phyloP scores from a whole-genome alignment of 2,113 vertebrate species.

The Vicugna pacos region DNA sequence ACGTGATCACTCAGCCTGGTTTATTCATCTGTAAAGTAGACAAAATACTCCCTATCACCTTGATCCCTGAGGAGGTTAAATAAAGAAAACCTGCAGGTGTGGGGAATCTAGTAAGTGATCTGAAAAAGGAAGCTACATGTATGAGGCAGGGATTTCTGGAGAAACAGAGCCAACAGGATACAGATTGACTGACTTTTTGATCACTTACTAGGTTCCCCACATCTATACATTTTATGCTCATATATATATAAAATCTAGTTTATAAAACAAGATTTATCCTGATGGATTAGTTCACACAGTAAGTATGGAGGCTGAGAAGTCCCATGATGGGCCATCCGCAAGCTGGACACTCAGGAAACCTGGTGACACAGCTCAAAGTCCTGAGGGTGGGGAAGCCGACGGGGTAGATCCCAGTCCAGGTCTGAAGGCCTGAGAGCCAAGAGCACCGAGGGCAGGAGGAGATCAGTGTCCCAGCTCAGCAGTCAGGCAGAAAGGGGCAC shows the following conservation, averaged over 20 bases:
- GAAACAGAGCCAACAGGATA: no score
- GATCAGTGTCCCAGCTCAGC: not conserved
- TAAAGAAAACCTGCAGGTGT: not conserved
- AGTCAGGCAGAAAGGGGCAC: not conserved
- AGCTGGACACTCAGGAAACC: no score
- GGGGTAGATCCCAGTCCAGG: not conserved
- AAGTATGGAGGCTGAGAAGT: not conserved
- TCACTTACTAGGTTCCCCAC: not conserved
- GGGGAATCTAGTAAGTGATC: no score
- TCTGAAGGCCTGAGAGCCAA: not conserved
- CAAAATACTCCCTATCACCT: not conserved
- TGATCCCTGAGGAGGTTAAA: not conserved
- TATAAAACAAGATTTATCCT: not conserved
- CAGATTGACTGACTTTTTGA: no score
- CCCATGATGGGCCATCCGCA: accelerated
- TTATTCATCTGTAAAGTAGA: not conserved
- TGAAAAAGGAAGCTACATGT: no score
- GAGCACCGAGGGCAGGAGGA: no score
- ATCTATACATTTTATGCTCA: not conserved
- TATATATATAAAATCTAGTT: not conserved
- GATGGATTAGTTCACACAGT: not conserved
- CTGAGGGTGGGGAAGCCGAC: not conserved
- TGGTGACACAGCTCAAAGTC: not conserved
- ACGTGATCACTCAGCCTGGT: not conserved
- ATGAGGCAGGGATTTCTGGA: no score